These are phyloP conservation scores for Neosilurus hyrtlii DNA, from an alignment of 2,797 vertebrate species.

Conservation along the genomic window DNA sequence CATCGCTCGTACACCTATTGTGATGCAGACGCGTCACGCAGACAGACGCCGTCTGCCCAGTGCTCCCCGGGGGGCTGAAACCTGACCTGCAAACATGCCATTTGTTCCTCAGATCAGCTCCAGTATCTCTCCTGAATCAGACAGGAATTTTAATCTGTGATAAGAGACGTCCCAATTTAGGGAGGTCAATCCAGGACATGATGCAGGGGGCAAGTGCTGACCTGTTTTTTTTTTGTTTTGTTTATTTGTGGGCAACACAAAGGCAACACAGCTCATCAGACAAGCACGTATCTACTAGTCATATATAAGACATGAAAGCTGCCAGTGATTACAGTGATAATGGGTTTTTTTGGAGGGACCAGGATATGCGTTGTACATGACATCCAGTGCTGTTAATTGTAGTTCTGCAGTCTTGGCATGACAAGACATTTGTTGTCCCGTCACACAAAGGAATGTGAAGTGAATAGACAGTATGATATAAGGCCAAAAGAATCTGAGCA, in stretches of 20 bases:
- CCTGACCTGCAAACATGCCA: slow-evolving; percentile 60
- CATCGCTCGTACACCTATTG: slow-evolving; percentile 61
- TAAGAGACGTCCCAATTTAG: slow-evolving; percentile 52
- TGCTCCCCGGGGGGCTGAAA: slow-evolving; percentile 58
- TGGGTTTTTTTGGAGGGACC: neutral
- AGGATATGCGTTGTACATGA: neutral
- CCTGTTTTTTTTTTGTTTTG: slow-evolving; percentile 27
- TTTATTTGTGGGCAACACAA: slow-evolving; percentile 7
- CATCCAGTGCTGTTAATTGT: neutral
- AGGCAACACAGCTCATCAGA: neutral
- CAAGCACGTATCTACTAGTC: slow-evolving; percentile 1
- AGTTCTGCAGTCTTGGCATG: neutral
- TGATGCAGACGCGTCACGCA: slow-evolving; percentile 67
- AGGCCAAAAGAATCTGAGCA: neutral
- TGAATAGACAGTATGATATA: neutral
- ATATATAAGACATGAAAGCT: neutral
- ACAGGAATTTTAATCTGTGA: slow-evolving; percentile 53
- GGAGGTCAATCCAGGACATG: slow-evolving; percentile 34
- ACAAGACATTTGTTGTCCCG: neutral
- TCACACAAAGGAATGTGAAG: neutral
- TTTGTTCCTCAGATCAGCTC: slow-evolving; percentile 62
- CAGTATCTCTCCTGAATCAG: slow-evolving; percentile 39
- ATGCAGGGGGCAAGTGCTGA: slow-evolving; percentile 31
- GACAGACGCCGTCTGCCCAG: slow-evolving; percentile 61
- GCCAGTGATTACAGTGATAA: neutral